phyloP scores from a whole-genome alignment of 2,113 vertebrate genomes.

The Melanocharis versteri region DNA sequence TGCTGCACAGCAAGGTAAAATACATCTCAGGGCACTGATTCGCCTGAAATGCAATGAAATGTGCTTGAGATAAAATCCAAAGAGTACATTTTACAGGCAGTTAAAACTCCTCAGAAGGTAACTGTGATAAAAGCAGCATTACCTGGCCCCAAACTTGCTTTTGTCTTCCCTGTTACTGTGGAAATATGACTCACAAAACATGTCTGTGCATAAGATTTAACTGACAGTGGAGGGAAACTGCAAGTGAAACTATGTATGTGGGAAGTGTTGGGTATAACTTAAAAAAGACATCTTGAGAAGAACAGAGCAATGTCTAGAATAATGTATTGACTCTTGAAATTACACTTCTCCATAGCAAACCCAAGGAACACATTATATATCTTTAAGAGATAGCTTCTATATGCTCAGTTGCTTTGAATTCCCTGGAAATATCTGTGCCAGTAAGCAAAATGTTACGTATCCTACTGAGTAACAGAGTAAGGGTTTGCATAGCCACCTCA shows the following conservation, averaged over 20 bases:
- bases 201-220: neutral
- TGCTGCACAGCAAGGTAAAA: neutral
- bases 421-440: neutral
- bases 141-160: neutral
- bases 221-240: neutral
- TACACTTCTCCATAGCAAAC: neutral
- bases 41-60: neutral
- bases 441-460: neutral
- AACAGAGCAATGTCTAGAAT: neutral
- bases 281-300: neutral
- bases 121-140: neutral
- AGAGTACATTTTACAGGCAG: neutral
- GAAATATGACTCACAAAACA: neutral
- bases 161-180: neutral
- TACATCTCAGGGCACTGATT: neutral
- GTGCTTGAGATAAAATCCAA: neutral
- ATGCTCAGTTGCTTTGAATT: neutral
- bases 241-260: neutral
- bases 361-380: neutral
- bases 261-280: neutral
- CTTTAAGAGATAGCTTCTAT: neutral
- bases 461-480: neutral
- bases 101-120: neutral
- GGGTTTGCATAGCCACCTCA: neutral
- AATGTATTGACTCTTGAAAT: neutral